phyloP scores from a whole-genome alignment of 2,113 vertebrate species.

The Oophaga pumilio region DNA sequence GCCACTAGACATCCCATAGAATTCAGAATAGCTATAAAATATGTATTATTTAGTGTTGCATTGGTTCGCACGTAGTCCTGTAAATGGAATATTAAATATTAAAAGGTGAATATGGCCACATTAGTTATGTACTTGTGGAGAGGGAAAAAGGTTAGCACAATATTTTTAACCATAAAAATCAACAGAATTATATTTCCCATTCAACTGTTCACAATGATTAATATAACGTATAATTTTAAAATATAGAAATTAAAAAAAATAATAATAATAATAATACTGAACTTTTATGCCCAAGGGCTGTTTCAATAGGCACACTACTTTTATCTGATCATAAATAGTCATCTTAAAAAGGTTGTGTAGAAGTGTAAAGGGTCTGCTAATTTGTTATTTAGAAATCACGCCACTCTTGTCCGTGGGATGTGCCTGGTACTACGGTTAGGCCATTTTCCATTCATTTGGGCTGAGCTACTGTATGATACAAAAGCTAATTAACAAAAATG shows the following conservation, averaged over 20 bases:
- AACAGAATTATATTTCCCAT: background rate
- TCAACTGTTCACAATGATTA: background rate
- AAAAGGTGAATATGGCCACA: slow-evolving; percentile 19
- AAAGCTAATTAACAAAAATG: too few species aligned
- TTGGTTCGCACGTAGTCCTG: slow-evolving; percentile 13
- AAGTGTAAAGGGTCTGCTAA: background rate
- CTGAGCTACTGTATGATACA: too few species aligned
- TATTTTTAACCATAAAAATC: background rate
- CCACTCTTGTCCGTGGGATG: background rate
- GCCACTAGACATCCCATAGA: slow-evolving; percentile 21
- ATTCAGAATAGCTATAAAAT: slow-evolving; percentile 27
- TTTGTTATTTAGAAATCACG: background rate
- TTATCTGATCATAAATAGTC: background rate
- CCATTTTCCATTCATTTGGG: too few species aligned
- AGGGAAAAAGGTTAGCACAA: slow-evolving; percentile 5
- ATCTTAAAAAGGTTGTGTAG: background rate
- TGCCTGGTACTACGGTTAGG: background rate
- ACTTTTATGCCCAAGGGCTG: background rate
- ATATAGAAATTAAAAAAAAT: background rate
- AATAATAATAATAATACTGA: background rate
- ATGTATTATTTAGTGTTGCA: slow-evolving; percentile 45
- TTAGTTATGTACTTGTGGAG: slow-evolving; percentile 31
- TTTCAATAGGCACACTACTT: background rate
- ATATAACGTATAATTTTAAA: background rate
- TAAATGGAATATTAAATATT: slow-evolving; percentile 49